These are phyloP conservation scores for Tipula lateralis DNA, from an alignment of 2,888 invertebrate genomes.

Conservation along the genomic window DNA sequence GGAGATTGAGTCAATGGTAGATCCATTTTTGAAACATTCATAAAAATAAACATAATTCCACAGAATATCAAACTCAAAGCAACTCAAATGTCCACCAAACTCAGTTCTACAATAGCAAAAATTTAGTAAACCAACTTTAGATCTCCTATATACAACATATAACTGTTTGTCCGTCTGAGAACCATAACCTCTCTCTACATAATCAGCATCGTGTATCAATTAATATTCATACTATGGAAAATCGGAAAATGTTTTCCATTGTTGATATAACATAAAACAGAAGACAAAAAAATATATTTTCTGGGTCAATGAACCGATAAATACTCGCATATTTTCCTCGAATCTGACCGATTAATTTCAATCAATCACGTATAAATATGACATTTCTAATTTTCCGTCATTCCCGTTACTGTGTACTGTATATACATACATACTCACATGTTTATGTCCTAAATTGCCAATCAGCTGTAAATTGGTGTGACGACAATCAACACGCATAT, in stretches of 20 bases:
- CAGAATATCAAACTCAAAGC: no score
- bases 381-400: neutral
- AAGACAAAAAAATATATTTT: neutral
- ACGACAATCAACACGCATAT: neutral
- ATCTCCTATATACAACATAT: no score
- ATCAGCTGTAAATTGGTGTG: neutral
- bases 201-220: no score
- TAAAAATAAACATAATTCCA: no score
- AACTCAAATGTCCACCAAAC: no score
- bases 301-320: neutral
- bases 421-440: neutral
- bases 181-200: no score
- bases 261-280: neutral
- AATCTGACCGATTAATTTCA: neutral
- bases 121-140: no score
- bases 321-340: neutral
- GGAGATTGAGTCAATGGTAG: no score
- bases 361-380: neutral
- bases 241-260: neutral
- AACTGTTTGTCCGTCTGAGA: no score
- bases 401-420: neutral
- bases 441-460: neutral
- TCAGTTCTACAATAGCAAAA: no score
- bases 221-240: neutral
- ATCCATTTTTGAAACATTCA: no score